Evolutionary conservation across 2,888 invertebrate genomes (phyloP).

Genomic region (Temnothorax rugatulus): DNA sequence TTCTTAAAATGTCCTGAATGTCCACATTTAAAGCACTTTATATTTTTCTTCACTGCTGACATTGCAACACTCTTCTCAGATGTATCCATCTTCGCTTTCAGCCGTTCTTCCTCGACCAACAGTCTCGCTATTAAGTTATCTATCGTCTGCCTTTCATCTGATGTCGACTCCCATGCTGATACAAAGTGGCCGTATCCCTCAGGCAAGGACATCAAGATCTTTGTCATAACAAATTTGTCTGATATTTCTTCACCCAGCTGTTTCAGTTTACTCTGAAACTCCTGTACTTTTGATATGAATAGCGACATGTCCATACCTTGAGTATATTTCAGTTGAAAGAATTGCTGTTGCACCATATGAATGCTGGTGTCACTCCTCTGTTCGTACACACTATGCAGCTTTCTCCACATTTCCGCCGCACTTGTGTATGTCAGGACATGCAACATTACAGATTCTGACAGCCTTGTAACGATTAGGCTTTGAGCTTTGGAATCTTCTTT

Average conservation of each 20-base stretch:
- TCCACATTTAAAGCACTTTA: neutral
- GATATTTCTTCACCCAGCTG: constrained; percentile 5
- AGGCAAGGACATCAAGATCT: neutral
- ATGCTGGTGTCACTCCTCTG: neutral
- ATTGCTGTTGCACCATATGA: neutral
- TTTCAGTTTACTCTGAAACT: neutral
- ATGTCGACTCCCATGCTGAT: neutral
- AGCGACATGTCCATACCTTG: neutral
- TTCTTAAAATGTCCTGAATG: neutral
- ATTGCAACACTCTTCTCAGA: neutral
- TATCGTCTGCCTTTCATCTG: neutral
- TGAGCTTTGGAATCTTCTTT: neutral
- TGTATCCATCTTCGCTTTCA: neutral
- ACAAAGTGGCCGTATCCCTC: neutral
- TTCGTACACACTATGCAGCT: neutral
- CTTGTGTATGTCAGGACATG: neutral
- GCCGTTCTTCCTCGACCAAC: neutral
- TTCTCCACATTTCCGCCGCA: neutral
- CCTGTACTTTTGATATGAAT: neutral
- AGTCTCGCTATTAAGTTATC: neutral
- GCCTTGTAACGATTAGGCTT: neutral
- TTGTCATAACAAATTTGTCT: neutral
- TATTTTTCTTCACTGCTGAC: neutral
- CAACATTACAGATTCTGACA: neutral
- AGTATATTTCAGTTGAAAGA: neutral